Evolutionary conservation across 1,140 invertebrate genomes (phyloP), one percentile per base, ranked within the genome.

Genomic region (Scaptomyza graminum): DNA sequence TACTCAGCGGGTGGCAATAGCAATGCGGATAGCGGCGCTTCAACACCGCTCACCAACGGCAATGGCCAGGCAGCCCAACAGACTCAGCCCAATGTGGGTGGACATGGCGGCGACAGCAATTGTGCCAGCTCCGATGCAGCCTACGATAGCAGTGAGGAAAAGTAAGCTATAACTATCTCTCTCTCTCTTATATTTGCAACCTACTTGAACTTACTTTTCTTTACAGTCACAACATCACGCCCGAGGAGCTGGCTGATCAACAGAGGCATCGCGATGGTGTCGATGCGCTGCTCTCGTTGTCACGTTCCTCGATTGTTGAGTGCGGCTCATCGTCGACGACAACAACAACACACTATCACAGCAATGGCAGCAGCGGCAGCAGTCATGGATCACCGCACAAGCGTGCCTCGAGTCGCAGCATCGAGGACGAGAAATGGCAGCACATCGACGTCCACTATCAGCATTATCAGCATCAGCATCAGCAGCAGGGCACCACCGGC

Each of bases 201-300:
- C 12, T 9, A 39, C 31, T 34, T 50, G 28, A 6, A 31, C 1
- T 7, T 34, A 0, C 9, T 15, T 13, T 0, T 13, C 13, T 12
- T 16, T 41, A 11, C n/a, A 90, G 77, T 68, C 81, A 90, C 66
- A 90, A 92, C 47, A 79, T 91, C 6, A 89, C 85, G 44, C 70
- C 81, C 41, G 78, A 90, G 72, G 94, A 95, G 68, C 93, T 95
- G 6, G 95, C 95, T 72, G 96, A 96, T 89, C 94, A 95, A 84
- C 93, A 95, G 52, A 95, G 95, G 74, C 95, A 96, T 52, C 95
- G 94, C 13, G 96, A 96, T 90, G 96, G 96, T 63, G 95, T 95
- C 0, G 96, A 96, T 77, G 96, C 96, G 0, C 90, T 97, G 44
- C 90, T 97, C 12, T 91, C 90, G 16, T 65, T 91, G 3, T 91